Evolutionary conservation across 2,888 invertebrate genomes (phyloP).

Genomic region (Colostygia pectinataria): DNA sequence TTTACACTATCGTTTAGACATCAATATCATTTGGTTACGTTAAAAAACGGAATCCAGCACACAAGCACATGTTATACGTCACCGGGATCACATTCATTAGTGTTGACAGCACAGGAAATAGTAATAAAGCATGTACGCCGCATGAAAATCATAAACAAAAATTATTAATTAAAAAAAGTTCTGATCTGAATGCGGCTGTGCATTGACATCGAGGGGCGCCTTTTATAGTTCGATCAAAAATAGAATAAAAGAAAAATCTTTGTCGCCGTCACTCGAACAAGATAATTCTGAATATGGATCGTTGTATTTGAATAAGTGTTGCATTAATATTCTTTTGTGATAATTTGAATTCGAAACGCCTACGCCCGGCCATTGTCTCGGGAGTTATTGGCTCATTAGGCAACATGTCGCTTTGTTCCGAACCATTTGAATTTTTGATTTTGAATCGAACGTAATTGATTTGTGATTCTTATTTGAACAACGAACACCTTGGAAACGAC

Average conservation of each 20-base stretch:
- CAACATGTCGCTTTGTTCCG: conserved; percentile 71
- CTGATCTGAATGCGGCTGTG: conserved; percentile 66
- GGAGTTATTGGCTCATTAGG: conserved; percentile 82
- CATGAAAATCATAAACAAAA: conserved; percentile 70
- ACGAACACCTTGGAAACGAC: conserved; percentile 21
- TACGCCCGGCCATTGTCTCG: conserved; percentile 74
- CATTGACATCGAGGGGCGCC: conserved; percentile 59
- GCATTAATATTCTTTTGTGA: conserved; percentile 82
- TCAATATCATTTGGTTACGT: conserved; percentile 18
- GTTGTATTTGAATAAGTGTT: conserved; percentile 80
- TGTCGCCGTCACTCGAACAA: conserved; percentile 73
- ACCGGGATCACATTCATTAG: conserved; percentile 65
- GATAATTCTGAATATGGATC: conserved; percentile 79
- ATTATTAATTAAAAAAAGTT: conserved; percentile 67
- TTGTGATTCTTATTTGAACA: conserved; percentile 45
- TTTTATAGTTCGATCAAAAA: conserved; percentile 56
- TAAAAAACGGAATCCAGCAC: conserved; percentile 7
- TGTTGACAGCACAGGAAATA: conserved; percentile 75
- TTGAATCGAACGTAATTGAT: conserved; percentile 75
- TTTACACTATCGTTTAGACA: conserved; percentile 16
- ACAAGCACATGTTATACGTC: conserved; percentile 60
- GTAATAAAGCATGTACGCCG: conserved; percentile 60
- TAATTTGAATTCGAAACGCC: conserved; percentile 78
- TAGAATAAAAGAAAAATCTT: conserved; percentile 54
- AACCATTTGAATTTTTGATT: conserved; percentile 79